Evolutionary conservation across 2,888 invertebrate genomes (phyloP).

Genomic region (Philonicus albiceps): DNA sequence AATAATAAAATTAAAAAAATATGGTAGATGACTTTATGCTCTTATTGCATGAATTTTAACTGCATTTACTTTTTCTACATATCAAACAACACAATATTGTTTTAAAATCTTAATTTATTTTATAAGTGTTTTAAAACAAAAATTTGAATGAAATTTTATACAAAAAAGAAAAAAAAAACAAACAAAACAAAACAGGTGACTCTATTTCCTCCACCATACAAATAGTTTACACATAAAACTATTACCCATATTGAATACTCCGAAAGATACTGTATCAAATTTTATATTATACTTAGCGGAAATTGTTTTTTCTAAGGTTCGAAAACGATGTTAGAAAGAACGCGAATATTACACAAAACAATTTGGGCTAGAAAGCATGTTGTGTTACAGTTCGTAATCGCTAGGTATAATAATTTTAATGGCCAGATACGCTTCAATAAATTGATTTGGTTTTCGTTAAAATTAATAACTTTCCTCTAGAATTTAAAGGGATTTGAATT

Average conservation of each 20-base stretch:
- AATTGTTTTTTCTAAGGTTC: neutral
- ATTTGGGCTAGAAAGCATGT: neutral
- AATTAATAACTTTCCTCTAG: neutral
- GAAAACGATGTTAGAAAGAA: neutral
- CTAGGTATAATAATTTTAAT: neutral
- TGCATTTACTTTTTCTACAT: neutral
- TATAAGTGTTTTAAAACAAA: neutral
- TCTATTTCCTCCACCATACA: neutral
- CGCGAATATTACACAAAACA: neutral
- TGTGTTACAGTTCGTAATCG: neutral
- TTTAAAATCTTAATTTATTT: conserved; percentile 3
- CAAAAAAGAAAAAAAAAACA: neutral
- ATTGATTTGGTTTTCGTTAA: neutral
- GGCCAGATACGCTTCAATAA: neutral
- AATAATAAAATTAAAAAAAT: neutral
- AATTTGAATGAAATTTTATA: neutral
- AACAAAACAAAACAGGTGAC: neutral
- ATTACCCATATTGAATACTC: neutral
- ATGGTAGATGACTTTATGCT: neutral
- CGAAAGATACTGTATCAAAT: neutral
- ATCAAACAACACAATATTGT: neutral
- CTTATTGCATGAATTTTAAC: conserved; percentile 3
- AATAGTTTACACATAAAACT: neutral
- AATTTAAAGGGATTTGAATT: neutral
- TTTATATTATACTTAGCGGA: neutral